Evolutionary conservation across 2,797 vertebrate species (phyloP), one percentile per base, ranked within the genome.

Genomic region (Phalloptychus januarius): DNA sequence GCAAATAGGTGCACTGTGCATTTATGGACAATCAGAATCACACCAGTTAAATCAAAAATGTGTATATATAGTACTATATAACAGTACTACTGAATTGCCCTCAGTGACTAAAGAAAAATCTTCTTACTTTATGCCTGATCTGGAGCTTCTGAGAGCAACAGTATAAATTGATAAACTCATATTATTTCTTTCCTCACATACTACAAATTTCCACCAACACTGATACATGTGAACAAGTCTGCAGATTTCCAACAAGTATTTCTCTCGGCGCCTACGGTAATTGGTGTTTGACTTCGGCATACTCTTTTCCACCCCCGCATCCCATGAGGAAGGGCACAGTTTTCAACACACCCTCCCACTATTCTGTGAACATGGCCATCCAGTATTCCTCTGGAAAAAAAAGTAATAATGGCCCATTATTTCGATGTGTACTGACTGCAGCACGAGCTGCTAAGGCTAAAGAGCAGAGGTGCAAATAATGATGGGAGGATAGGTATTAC

Each of bases 201-300:
- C 11, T 45, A 38, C 12, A 69, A 56, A 79, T 10, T 58, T 42
- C 69, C 28, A 50, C 25, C 38, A 74, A 54, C 10, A 65, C 58
- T 67, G 46, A 71, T 5, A 71, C 31, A 7, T 48, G 20, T 77
- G 28, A 80, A 83, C 73, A 71, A 65, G 1, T 70, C 33, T 44
- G 44, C 25, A 83, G 46, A 74, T 78, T 77, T 80, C 7, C 45
- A 58, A 25, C 5, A 77, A 82, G 45, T 58, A 50, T 84, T 78
- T 56, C 61, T 81, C 46, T 79, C 81, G 90, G 79, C 87, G 83
- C 78, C 75, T 86, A 40, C 81, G 79, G 78, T 92, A 94, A 93
- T 92, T 93, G 89, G 85, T 88, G 86, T 93, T 95, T 94, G 89
- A 95, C 91, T 93, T 78, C 48, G 80, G 75, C 82, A 72, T 85